These are phyloP conservation scores for Xylota segnis DNA, from an alignment of 2,888 invertebrate species.

Conservation along the genomic window DNA sequence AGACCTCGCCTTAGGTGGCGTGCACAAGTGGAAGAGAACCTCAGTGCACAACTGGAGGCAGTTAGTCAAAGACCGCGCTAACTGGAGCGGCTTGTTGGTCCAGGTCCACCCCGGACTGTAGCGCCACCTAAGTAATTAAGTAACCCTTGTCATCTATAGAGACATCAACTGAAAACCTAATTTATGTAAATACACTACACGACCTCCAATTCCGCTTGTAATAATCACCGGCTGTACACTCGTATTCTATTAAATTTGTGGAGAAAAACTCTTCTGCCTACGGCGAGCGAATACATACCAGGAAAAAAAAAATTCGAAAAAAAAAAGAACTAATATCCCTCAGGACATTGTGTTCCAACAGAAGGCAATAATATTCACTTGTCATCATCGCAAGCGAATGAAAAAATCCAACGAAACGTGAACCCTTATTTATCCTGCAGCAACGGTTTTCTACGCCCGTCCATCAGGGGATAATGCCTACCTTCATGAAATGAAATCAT, in stretches of 20 bases:
- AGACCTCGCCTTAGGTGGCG: too few species aligned
- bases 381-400: constrained; percentile 49
- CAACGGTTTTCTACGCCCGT: constrained; percentile 24
- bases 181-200: not conserved
- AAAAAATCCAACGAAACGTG: constrained; percentile 55
- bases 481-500: constrained; percentile 58
- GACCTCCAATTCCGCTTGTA: not conserved
- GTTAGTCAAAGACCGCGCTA: too few species aligned
- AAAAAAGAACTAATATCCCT: constrained; percentile 73
- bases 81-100: too few species aligned
- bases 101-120: too few species aligned
- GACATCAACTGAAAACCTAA: too few species aligned
- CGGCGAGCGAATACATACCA: constrained; percentile 29
- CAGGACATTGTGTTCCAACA: constrained; percentile 57
- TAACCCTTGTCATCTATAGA: too few species aligned
- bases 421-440: constrained; percentile 69
- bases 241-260: constrained; percentile 17
- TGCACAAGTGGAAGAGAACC: too few species aligned
- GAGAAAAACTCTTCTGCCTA: constrained; percentile 25
- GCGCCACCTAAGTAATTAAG: too few species aligned
- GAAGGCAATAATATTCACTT: constrained; percentile 70
- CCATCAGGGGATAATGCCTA: constrained; percentile 52
- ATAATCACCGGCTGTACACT: constrained; percentile 17
- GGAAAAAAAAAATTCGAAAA: constrained; percentile 67
- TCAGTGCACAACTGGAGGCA: too few species aligned